phyloP scores from a whole-genome alignment of 2,888 invertebrate genomes.

The Tillus elongatus region DNA sequence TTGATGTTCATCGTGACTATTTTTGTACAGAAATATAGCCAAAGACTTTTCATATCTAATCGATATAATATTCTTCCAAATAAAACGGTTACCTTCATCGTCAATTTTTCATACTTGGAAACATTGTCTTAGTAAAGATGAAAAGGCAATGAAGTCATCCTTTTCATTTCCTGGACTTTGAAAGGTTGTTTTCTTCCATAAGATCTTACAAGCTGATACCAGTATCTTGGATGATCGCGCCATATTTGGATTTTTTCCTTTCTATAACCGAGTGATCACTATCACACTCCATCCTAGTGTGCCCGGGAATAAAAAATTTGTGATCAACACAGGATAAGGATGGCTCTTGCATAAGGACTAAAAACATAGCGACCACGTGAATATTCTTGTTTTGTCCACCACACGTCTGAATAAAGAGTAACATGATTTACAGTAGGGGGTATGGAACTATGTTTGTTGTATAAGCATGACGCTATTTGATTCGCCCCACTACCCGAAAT shows the following conservation, averaged over 20 bases:
- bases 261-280: constrained; percentile 21
- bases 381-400: constrained; percentile 19
- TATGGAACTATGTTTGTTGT: constrained; percentile 5
- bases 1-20: too few relatives aligned
- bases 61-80: too few relatives aligned
- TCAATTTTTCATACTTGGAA: constrained; percentile 1
- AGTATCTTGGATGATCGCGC: constrained; percentile 1
- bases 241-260: constrained; percentile 8
- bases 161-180: constrained; percentile 2
- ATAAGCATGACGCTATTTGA: constrained; percentile 23
- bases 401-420: constrained; percentile 16
- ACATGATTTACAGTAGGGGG: constrained; percentile 13
- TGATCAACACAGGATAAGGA: constrained; percentile 19
- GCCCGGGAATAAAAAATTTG: constrained; percentile 21
- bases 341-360: constrained; percentile 12
- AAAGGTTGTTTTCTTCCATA: neutral
- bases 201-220: constrained; percentile 1
- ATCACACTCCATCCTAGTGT: constrained; percentile 23
- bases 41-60: too few relatives aligned
- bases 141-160: constrained; percentile 1
- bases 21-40: too few relatives aligned
- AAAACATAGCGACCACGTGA: constrained; percentile 22
- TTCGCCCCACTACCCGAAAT: constrained; percentile 24
- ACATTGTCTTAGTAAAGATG: neutral
- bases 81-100: too few relatives aligned